Evolutionary conservation across 92 coral and sea anemone genomes (phyloP).

Genomic region (Siderastrea radians): DNA sequence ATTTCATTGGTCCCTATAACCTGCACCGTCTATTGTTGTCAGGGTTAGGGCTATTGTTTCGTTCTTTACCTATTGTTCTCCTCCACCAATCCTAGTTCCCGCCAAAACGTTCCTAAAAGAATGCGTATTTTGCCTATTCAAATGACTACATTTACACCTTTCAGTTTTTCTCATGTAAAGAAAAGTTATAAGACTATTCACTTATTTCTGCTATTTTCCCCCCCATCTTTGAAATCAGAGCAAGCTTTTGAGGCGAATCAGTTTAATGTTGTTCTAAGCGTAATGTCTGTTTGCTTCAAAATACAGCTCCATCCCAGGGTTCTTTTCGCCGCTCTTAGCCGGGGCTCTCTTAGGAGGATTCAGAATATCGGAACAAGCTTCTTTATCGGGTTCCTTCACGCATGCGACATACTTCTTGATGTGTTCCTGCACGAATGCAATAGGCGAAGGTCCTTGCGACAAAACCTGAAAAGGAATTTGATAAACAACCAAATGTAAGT

Average conservation of each 20-base stretch:
- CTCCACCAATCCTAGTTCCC: too few relatives aligned
- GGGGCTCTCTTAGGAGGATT: constrained; percentile 36
- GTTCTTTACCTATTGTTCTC: too few relatives aligned
- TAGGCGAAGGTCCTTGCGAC: constrained; percentile 68
- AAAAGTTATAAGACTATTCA: too few relatives aligned
- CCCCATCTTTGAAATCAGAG: background rate
- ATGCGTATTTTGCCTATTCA: too few relatives aligned
- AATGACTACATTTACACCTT: too few relatives aligned
- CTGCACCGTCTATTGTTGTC: too few relatives aligned
- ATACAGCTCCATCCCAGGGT: background rate
- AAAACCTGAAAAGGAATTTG: constrained; percentile 24
- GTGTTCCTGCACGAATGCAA: constrained; percentile 60
- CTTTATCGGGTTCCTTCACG: constrained; percentile 3
- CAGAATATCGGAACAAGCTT: constrained; percentile 60
- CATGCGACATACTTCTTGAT: constrained; percentile 67
- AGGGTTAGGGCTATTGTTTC: too few relatives aligned
- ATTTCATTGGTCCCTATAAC: too few relatives aligned
- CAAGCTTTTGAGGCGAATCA: background rate
- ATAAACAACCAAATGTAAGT: background rate
- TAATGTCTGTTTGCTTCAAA: constrained; percentile 13
- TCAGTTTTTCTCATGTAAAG: too few relatives aligned
- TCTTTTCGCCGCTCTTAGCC: background rate
- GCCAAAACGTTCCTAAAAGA: too few relatives aligned
- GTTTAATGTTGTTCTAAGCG: constrained; percentile 7
- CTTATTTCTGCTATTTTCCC: too few relatives aligned